Conservation (phyloP, 2,113 vertebrate genomes). For the Eretmochelys imbricata region DNA sequence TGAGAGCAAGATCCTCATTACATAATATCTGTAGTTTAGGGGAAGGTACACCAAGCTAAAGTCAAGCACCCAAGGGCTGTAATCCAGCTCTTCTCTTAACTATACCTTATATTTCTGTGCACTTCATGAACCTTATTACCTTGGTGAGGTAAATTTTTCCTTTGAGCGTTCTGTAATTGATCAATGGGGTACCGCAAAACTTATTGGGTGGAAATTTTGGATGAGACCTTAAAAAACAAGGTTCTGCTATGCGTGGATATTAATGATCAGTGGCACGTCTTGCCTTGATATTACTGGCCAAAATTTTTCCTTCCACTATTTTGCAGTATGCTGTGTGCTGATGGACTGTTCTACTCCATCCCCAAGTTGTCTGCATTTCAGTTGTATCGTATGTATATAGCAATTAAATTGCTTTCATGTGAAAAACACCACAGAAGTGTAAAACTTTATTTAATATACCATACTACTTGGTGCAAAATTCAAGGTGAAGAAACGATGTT, state of each 20-base stretch:
- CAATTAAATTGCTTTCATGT: background rate
- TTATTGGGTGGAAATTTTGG: background rate
- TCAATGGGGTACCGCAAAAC: background rate
- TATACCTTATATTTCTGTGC: background rate
- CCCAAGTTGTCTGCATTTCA: background rate
- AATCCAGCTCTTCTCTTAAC: background rate
- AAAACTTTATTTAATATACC: background rate
- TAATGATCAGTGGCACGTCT: background rate
- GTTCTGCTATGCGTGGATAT: background rate
- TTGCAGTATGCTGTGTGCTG: background rate
- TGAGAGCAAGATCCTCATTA: background rate
- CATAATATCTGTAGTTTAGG: background rate
- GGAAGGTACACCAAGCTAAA: background rate
- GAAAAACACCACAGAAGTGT: background rate
- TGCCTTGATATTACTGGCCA: background rate
- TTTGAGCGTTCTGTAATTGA: background rate
- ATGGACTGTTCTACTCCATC: background rate
- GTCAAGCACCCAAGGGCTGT: background rate
- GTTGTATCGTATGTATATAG: background rate
- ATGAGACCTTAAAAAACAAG: background rate
- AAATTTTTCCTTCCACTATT: background rate
- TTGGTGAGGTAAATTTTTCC: background rate
- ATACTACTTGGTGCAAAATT: background rate
- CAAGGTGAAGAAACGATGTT: background rate
- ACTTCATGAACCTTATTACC: background rate